A percentile compares a stretch with the other conserved stretches of the same genome.
phyloP scores from a whole-genome alignment of 2,797 vertebrate genomes.

The Premnoplex brunnescens region DNA sequence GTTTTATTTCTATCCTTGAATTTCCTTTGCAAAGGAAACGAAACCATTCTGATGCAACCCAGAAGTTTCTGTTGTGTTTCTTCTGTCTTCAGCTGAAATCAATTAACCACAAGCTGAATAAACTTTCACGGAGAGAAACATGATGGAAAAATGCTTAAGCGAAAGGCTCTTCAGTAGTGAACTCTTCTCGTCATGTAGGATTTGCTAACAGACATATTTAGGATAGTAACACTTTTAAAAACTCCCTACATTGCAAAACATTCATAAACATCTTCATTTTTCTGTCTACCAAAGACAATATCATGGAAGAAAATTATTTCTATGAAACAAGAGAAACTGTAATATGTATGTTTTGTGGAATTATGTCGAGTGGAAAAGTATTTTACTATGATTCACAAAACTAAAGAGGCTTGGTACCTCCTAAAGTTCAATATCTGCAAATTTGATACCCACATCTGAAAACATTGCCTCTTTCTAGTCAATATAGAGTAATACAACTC shows the following conservation, averaged over 20 bases:
- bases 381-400: background rate
- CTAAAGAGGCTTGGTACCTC: background rate
- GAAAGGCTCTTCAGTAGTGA: background rate
- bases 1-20: background rate
- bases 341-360: background rate
- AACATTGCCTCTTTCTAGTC: background rate
- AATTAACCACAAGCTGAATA: background rate
- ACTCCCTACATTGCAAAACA: background rate
- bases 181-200: background rate
- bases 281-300: background rate
- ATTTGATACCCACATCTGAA: background rate
- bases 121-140: background rate
- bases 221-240: background rate
- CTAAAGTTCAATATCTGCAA: background rate
- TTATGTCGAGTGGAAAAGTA: background rate
- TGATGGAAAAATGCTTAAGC: background rate
- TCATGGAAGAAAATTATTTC: background rate
- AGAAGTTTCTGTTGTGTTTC: background rate
- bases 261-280: background rate
- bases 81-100: background rate
- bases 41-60: background rate
- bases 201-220: background rate
- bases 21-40: background rate
- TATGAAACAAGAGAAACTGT: background rate
- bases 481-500: background rate